A percentile compares a stretch with the other conserved stretches of the same genome.
Evolutionary conservation across 1,140 invertebrate genomes (phyloP).

Genomic region (Lepidurus arcticus): DNA sequence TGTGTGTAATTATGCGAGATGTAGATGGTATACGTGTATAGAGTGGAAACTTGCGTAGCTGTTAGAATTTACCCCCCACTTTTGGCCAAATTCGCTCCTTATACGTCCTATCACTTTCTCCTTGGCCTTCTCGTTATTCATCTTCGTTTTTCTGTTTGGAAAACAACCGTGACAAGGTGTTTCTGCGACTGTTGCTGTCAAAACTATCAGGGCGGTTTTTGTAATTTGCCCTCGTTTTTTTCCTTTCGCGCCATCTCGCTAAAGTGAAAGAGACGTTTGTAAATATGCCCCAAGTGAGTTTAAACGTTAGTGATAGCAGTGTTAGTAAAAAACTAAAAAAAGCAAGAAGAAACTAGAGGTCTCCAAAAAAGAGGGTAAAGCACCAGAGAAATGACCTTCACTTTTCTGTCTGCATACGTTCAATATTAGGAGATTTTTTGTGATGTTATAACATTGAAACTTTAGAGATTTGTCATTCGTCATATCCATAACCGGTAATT

Average conservation of each 20-base stretch:
- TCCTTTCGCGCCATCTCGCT: not conserved
- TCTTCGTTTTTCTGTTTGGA: not conserved
- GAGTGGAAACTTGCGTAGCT: not conserved
- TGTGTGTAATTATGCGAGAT: not conserved
- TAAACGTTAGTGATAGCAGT: slow-evolving; percentile 15
- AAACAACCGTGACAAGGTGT: not conserved
- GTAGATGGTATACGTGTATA: slow-evolving; percentile 1
- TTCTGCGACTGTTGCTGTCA: not conserved
- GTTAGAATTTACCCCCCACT: not conserved
- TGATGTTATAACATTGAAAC: not conserved
- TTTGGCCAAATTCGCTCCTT: not conserved
- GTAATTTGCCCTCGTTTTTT: not conserved
- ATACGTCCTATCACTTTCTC: not conserved
- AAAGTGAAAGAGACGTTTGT: not conserved
- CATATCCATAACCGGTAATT: slow-evolving; percentile 18
- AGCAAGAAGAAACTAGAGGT: not conserved
- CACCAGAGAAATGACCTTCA: not conserved
- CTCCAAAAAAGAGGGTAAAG: not conserved
- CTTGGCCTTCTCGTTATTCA: not conserved
- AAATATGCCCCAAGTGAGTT: slow-evolving; percentile 10
- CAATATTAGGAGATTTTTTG: not conserved
- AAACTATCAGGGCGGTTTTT: not conserved
- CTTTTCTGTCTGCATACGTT: not conserved
- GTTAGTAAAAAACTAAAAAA: not conserved
- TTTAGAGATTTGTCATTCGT: not conserved